Evolutionary conservation across 2,797 vertebrate species (phyloP).

Genomic region (Gobio occitaniae): DNA sequence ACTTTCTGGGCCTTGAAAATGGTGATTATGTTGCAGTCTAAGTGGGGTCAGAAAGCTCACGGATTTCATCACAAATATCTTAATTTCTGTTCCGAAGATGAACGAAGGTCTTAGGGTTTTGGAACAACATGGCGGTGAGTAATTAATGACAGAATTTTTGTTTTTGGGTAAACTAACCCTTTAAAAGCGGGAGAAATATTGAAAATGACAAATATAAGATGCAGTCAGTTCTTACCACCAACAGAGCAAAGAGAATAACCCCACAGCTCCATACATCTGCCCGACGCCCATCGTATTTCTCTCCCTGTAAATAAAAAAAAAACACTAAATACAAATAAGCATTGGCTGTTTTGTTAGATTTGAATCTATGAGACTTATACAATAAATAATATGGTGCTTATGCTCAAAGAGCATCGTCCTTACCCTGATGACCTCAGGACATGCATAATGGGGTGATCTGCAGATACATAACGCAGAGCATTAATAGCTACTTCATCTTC

Average conservation of each 20-base stretch:
- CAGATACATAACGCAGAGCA: conserved; percentile 39
- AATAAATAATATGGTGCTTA: conserved; percentile 11
- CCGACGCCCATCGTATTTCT: conserved; percentile 90
- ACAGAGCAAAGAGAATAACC: conserved; percentile 92
- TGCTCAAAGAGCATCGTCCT: conserved; percentile 65
- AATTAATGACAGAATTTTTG: no score
- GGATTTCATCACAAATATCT: no score
- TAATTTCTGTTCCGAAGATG: no score
- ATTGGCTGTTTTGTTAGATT: conserved; percentile 8
- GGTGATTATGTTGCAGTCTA: no score
- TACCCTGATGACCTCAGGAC: conserved; percentile 97
- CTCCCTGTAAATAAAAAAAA: conserved; percentile 77
- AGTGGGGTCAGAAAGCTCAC: no score
- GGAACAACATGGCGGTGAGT: no score
- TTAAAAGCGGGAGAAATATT: no score
- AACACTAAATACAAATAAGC: conserved; percentile 41
- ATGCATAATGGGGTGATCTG: conserved; percentile 98
- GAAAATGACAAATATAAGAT: not conserved
- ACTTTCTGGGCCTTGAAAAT: no score
- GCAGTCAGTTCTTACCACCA: conserved; percentile 81
- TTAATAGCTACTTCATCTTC: conserved; percentile 10
- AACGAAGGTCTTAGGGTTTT: no score
- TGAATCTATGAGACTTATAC: not conserved
- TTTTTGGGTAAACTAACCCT: no score
- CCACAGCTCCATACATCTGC: conserved; percentile 95